Percentiles rank a stretch among this genome's conserved stretches.
Conservation (phyloP, 2,888 invertebrate species). For the Clivina fossor region DNA sequence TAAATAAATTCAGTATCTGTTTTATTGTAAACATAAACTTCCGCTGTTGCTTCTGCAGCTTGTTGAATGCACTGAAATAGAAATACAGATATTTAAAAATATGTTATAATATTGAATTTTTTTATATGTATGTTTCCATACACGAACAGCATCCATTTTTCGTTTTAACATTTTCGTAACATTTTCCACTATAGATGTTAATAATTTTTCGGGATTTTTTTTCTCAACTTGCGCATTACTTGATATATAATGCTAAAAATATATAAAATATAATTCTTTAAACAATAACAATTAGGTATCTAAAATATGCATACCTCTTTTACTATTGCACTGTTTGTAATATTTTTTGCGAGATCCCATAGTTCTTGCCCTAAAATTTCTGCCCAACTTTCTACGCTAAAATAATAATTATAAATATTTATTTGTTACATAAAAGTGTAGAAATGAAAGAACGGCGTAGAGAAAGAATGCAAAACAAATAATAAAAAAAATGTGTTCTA, state of each 20-base stretch:
- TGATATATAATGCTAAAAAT: constrained; percentile 72
- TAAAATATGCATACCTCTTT: constrained; percentile 62
- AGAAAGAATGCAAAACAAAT: neutral
- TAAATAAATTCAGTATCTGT: constrained; percentile 60
- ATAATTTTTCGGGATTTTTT: constrained; percentile 77
- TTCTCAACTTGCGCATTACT: constrained; percentile 77
- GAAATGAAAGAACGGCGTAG: constrained; percentile 6
- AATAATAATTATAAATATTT: constrained; percentile 36
- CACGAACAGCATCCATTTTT: constrained; percentile 87
- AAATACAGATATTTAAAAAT: constrained; percentile 16
- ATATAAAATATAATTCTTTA: constrained; percentile 20
- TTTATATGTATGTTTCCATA: constrained; percentile 48
- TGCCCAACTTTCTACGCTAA: constrained; percentile 82
- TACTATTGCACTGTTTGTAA: constrained; percentile 77
- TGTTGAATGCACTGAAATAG: constrained; percentile 71
- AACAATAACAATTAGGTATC: constrained; percentile 1
- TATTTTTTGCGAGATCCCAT: constrained; percentile 73
- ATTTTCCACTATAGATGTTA: constrained; percentile 77
- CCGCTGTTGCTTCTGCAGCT: constrained; percentile 70
- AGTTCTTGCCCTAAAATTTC: constrained; percentile 75
- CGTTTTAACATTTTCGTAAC: constrained; percentile 83
- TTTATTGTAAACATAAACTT: constrained; percentile 60
- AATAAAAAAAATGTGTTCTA: neutral
- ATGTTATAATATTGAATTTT: constrained; percentile 1
- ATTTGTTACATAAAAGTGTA: neutral